Evolutionary conservation across 1,140 invertebrate genomes (phyloP).

Genomic region (Drosophila paulistorum): DNA sequence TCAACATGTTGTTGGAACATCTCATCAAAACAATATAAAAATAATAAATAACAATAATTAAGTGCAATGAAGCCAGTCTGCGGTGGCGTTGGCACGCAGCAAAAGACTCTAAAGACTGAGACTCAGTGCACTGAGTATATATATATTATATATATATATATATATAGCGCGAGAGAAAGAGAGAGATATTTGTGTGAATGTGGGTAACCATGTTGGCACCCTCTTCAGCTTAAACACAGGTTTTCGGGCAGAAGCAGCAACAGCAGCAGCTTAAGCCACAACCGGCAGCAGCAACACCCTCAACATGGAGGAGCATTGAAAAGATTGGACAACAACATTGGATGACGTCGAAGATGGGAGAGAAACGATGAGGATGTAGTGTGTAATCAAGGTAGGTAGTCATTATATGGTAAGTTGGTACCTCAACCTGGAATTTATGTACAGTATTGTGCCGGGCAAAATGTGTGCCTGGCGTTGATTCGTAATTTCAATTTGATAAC

Average conservation of each 20-base stretch:
- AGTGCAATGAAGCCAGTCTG: conserved; percentile 66
- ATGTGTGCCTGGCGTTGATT: conserved; percentile 43
- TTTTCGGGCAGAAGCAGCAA: conserved; percentile 37
- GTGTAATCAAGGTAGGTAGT: conserved; percentile 80
- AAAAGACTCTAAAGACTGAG: conserved; percentile 35
- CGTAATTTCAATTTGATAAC: conserved; percentile 28
- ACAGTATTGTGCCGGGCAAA: conserved; percentile 36
- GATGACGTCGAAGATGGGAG: conserved; percentile 1
- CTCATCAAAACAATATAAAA: conserved; percentile 81
- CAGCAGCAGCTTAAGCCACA: conserved; percentile 33
- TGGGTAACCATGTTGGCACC: conserved; percentile 64
- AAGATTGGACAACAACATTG: conserved; percentile 18
- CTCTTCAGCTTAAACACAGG: conserved; percentile 77
- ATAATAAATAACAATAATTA: conserved; percentile 82
- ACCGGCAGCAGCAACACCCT: conserved; percentile 53
- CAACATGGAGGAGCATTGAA: conserved; percentile 37
- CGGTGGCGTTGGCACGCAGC: conserved; percentile 11
- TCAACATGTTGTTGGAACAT: conserved; percentile 78
- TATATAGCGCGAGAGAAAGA: no score
- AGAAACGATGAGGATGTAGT: conserved; percentile 34
- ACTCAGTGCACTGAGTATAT: conserved; percentile 20
- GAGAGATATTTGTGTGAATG: not conserved
- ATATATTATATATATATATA: not conserved
- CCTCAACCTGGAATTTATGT: conserved; percentile 66
- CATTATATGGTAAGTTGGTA: conserved; percentile 73